Conservation (phyloP, 2,797 vertebrate species). For the Pampus argenteus region DNA sequence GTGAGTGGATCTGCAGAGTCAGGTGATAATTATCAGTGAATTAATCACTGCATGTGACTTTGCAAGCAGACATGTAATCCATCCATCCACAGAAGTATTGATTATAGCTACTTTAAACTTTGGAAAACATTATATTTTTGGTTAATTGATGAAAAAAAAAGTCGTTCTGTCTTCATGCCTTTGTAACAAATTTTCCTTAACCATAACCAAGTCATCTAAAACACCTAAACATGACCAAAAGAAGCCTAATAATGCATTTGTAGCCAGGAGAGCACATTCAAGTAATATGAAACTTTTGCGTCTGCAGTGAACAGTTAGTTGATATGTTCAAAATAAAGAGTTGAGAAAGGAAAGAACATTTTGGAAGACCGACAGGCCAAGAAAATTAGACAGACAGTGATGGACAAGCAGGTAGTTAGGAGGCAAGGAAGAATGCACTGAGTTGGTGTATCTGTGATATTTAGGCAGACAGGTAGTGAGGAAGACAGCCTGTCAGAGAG, state of each 20-base stretch:
- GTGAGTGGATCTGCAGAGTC: too few relatives aligned
- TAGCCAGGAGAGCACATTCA: background rate
- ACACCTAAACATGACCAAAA: too few relatives aligned
- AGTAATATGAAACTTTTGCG: background rate
- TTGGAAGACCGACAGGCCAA: background rate
- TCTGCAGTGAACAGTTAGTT: background rate
- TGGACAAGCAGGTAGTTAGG: slow-evolving; percentile 14
- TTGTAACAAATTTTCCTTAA: too few relatives aligned
- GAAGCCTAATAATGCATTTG: background rate
- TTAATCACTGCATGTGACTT: too few relatives aligned
- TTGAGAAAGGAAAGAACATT: slow-evolving; percentile 4
- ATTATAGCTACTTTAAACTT: too few relatives aligned
- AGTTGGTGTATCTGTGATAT: slow-evolving; percentile 53
- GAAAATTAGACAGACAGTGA: slow-evolving; percentile 30
- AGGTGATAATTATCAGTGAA: too few relatives aligned
- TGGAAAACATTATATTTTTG: too few relatives aligned
- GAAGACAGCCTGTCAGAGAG: slow-evolving; percentile 54
- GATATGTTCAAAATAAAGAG: background rate
- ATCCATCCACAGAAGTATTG: too few relatives aligned
- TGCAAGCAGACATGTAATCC: too few relatives aligned
- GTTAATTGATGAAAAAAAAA: too few relatives aligned
- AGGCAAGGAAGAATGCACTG: slow-evolving; percentile 20
- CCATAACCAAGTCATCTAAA: background rate
- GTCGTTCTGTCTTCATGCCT: too few relatives aligned
- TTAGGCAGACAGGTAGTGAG: slow-evolving; percentile 48